Evolutionary conservation across 2,888 invertebrate species (phyloP).

Genomic region (Monopis laevigella): DNA sequence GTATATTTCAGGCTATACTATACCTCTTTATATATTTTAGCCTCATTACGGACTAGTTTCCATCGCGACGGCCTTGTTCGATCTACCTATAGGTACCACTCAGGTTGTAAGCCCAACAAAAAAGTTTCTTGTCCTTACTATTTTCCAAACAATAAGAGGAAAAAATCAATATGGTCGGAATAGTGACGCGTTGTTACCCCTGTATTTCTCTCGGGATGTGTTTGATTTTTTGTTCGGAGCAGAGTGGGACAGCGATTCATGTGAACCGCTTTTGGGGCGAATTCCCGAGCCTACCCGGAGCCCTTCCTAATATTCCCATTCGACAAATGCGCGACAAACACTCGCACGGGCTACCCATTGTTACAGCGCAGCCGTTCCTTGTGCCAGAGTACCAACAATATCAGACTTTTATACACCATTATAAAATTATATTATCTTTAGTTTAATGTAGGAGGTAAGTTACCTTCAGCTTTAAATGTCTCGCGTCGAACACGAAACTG

Average conservation of each 20-base stretch:
- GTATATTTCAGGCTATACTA: too few species aligned
- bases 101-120: too few species aligned
- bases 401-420: slow-evolving; percentile 40
- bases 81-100: too few species aligned
- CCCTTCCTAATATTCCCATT: slow-evolving; percentile 65
- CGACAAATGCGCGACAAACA: slow-evolving; percentile 66
- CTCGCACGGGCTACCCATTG: slow-evolving; percentile 61
- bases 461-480: not conserved
- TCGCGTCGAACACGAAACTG: not conserved
- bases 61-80: too few species aligned
- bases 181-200: slow-evolving; percentile 64
- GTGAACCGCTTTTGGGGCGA: slow-evolving; percentile 67
- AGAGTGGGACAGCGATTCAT: slow-evolving; percentile 64
- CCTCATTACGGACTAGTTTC: too few species aligned
- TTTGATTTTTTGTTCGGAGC: slow-evolving; percentile 63
- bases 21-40: too few species aligned
- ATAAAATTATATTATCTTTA: slow-evolving; percentile 36
- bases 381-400: slow-evolving; percentile 55
- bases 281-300: slow-evolving; percentile 65
- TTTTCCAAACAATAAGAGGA: slow-evolving; percentile 60
- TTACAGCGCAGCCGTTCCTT: slow-evolving; percentile 31
- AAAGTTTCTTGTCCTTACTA: slow-evolving; percentile 36
- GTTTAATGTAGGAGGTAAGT: not conserved
- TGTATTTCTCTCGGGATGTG: slow-evolving; percentile 66
- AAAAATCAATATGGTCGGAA: slow-evolving; percentile 64